Conservation (phyloP, 2,797 vertebrate species). For the Limosa lapponica region DNA sequence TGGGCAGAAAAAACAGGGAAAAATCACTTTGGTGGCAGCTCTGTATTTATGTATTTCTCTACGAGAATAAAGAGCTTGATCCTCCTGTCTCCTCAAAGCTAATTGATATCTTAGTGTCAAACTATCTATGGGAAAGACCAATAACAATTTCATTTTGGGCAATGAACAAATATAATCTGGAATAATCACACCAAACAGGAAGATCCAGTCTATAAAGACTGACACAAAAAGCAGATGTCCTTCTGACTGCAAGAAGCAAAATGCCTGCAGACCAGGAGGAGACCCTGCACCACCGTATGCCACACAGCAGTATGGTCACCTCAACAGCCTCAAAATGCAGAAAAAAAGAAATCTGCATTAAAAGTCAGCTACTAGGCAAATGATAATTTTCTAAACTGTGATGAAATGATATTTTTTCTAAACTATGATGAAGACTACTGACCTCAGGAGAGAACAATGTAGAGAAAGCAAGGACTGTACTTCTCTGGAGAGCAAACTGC, state of each 20-base stretch:
- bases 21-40: not conserved
- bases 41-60: not conserved
- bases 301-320: not conserved
- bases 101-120: not conserved
- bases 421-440: not conserved
- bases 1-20: not conserved
- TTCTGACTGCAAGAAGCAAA: not conserved
- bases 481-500: not conserved
- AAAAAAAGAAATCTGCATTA: not conserved
- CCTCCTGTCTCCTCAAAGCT: not conserved
- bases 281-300: fast-evolving
- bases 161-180: not conserved
- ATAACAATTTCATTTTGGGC: not conserved
- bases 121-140: not conserved
- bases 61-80: not conserved
- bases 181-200: not conserved
- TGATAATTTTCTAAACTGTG: not conserved
- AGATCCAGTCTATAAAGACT: not conserved
- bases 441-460: not conserved
- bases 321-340: not conserved
- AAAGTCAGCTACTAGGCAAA: not conserved
- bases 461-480: not conserved
- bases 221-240: not conserved
- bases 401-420: not conserved
- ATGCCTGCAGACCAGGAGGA: not conserved